Evolutionary conservation across 2,113 vertebrate genomes (phyloP).

Genomic region (Loxodonta africana): DNA sequence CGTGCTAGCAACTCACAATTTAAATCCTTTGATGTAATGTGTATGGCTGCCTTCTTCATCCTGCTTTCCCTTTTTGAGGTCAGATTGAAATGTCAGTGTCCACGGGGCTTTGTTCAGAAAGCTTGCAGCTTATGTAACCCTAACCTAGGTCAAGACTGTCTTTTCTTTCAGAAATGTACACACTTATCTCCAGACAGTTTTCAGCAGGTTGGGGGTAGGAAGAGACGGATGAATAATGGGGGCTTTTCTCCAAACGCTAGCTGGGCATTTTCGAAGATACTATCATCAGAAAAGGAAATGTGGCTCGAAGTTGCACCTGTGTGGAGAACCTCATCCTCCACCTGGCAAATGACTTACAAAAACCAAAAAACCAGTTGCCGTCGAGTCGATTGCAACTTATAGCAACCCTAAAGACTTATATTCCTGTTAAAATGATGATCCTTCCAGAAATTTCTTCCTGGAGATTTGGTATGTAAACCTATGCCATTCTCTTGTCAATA

Average conservation of each 20-base stretch:
- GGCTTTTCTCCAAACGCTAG: background rate
- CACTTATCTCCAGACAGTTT: background rate
- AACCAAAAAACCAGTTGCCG: no score
- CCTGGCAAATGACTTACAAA: background rate
- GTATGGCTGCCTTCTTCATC: background rate
- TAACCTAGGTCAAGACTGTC: background rate
- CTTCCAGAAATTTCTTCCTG: background rate
- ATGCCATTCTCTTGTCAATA: background rate
- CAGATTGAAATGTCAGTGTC: background rate
- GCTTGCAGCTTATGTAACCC: background rate
- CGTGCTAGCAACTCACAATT: background rate
- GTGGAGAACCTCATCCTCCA: background rate
- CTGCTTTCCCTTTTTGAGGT: background rate
- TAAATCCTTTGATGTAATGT: background rate
- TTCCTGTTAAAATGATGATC: background rate
- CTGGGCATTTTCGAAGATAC: background rate
- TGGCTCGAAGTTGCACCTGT: background rate
- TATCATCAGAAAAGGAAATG: background rate
- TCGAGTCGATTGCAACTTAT: no score
- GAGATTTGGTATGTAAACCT: background rate
- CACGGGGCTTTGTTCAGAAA: constrained; percentile 1
- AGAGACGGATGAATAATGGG: background rate
- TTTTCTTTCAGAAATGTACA: background rate
- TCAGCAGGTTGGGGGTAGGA: background rate
- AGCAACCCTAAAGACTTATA: background rate